phyloP scores from a whole-genome alignment of 2,888 invertebrate species.

The Philhelius pedissequus region DNA sequence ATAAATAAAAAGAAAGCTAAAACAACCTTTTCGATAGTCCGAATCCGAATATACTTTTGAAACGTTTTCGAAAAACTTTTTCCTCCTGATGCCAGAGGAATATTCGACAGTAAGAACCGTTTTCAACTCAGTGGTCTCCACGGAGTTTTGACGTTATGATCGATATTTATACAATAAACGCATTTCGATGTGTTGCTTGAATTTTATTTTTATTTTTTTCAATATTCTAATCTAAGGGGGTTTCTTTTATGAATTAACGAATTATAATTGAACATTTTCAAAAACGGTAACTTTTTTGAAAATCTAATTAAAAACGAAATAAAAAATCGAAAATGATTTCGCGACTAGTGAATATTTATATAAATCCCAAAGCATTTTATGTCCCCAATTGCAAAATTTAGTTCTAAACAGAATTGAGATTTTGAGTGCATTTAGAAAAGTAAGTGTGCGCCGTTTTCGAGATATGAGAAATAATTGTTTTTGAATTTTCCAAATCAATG shows the following conservation, averaged over 20 bases:
- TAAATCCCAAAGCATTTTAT: slow-evolving; percentile 44
- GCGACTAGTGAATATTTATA: slow-evolving; percentile 49
- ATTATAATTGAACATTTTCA: slow-evolving; percentile 39
- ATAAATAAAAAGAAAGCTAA: slow-evolving; percentile 24
- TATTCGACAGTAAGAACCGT: slow-evolving; percentile 59
- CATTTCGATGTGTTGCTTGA: slow-evolving; percentile 58
- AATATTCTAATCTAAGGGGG: slow-evolving; percentile 27
- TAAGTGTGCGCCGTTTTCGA: slow-evolving; percentile 48
- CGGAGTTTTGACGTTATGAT: slow-evolving; percentile 78
- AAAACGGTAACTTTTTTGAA: slow-evolving; percentile 16
- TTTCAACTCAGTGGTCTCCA: slow-evolving; percentile 78
- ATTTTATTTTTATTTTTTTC: slow-evolving; percentile 20
- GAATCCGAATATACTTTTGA: slow-evolving; percentile 35
- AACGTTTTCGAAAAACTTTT: slow-evolving; percentile 58
- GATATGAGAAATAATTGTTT: slow-evolving; percentile 30
- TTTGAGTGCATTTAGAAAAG: slow-evolving; percentile 51
- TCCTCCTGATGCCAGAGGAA: slow-evolving; percentile 39
- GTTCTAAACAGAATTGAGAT: slow-evolving; percentile 11
- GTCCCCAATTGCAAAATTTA: slow-evolving; percentile 47
- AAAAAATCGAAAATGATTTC: slow-evolving; percentile 62
- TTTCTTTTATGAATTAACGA: slow-evolving; percentile 12
- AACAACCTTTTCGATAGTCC: slow-evolving; percentile 36
- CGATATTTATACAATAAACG: slow-evolving; percentile 58
- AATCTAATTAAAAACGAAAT: slow-evolving; percentile 9
- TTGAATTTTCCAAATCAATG: slow-evolving; percentile 18